Conservation (phyloP, 2,113 vertebrate species). For the Gadus chalcogrammus region DNA sequence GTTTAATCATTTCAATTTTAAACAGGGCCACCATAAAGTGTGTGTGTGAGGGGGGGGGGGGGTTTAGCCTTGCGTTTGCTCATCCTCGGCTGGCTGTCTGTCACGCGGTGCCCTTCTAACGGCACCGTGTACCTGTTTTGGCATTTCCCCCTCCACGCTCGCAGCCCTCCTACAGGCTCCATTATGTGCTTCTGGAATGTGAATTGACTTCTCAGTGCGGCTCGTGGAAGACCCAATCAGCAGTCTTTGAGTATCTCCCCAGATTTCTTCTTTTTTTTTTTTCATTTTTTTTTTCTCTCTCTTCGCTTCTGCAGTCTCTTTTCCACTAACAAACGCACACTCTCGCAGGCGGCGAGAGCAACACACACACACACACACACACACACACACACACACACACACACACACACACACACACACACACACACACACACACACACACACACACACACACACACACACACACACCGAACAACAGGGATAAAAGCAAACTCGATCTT, state of each 20-base stretch:
- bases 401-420: slow-evolving; percentile 28
- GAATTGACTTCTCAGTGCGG: slow-evolving; percentile 65
- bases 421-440: slow-evolving; percentile 29
- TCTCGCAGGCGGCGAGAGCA: slow-evolving; percentile 30
- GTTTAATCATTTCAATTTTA: slow-evolving; percentile 13
- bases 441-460: slow-evolving; percentile 39
- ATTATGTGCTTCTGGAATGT: slow-evolving; percentile 67
- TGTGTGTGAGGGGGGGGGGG: slow-evolving; percentile 23
- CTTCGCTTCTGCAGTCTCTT: slow-evolving; percentile 38
- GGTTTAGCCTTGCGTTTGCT: slow-evolving; percentile 30
- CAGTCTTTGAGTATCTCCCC: slow-evolving; percentile 58
- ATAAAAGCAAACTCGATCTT: slow-evolving; percentile 73
- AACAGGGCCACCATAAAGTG: slow-evolving; percentile 26
- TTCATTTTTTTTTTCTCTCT: no score
- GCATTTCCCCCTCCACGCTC: slow-evolving; percentile 52
- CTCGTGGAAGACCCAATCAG: slow-evolving; percentile 63
- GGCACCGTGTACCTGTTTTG: slow-evolving; percentile 61
- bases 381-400: no score
- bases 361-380: no score
- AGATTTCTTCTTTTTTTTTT: slow-evolving; percentile 22
- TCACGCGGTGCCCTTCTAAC: slow-evolving; percentile 45
- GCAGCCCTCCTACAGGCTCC: slow-evolving; percentile 64
- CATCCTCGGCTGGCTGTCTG: slow-evolving; percentile 54
- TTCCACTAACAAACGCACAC: slow-evolving; percentile 48
- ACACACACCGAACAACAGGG: slow-evolving; percentile 48